Evolutionary conservation across 1,140 invertebrate genomes (phyloP).

Genomic region (Anastatus disparis): DNA sequence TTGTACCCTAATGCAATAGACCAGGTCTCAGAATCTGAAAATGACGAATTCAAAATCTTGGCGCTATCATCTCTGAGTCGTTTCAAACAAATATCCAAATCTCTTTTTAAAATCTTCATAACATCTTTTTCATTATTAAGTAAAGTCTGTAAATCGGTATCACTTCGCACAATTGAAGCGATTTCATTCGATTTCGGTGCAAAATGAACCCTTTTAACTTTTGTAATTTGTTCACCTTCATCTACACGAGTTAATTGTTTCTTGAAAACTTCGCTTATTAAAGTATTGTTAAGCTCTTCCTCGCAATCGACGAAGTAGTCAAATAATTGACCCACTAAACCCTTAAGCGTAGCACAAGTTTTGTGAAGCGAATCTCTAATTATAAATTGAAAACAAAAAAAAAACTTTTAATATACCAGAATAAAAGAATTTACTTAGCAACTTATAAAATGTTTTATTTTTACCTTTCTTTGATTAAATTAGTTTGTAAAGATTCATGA

Average conservation of each 20-base stretch:
- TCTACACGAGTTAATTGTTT: conserved; percentile 43
- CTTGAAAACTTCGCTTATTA: conserved; percentile 74
- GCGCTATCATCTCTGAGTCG: conserved; percentile 75
- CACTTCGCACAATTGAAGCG: conserved; percentile 70
- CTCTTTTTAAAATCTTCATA: conserved; percentile 69
- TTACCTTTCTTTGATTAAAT: conserved; percentile 53
- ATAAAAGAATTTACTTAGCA: background rate
- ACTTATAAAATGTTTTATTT: background rate
- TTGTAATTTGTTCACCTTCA: conserved; percentile 33
- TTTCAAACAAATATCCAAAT: conserved; percentile 74
- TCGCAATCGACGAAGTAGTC: conserved; percentile 80
- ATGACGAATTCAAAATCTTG: conserved; percentile 72
- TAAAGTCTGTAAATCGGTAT: conserved; percentile 56
- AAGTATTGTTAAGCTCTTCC: conserved; percentile 79
- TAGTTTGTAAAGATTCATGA: conserved; percentile 36
- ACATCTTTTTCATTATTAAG: conserved; percentile 66
- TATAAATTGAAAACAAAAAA: conserved; percentile 38
- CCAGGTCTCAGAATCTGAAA: conserved; percentile 49
- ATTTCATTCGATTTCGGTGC: conserved; percentile 75
- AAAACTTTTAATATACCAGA: background rate
- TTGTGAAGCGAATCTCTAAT: conserved; percentile 71
- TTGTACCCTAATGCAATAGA: conserved; percentile 26
- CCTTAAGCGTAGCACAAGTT: conserved; percentile 69
- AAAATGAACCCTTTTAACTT: conserved; percentile 73
- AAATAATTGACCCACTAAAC: conserved; percentile 73